Evolutionary conservation across 2,113 vertebrate genomes (phyloP), one percentile per base, ranked within the genome.

Genomic region (Thinocorus orbignyianus): DNA sequence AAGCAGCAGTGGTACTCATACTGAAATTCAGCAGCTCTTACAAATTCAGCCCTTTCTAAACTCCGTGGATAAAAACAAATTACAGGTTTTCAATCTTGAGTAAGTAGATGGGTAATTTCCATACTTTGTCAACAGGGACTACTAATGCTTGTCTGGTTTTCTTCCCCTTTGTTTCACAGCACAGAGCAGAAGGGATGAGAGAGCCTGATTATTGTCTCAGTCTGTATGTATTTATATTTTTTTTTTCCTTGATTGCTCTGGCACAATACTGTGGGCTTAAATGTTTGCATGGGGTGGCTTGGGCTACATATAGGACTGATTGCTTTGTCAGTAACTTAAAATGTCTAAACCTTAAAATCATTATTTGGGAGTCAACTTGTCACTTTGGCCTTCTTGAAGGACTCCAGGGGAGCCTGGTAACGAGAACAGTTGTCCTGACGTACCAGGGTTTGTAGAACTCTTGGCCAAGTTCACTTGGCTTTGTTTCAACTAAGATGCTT

Each of bases 401-500:
- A 58, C 41, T 44, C 28, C 41, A 77, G 42, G 39, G n/a, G 33
- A 84, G 31, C 28, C 28, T 0, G 3, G 41, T 76, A 72, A 91
- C 10, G 28, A 49, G n/a, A 64, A 61, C 0, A 0, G 22, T 48
- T 64, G 24, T 86, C 65, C 70, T 57, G 77, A 51, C 0, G 1
- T 60, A 48, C 17, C 6, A 2, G 48, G 49, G 26, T 62, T 79
- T 89, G 55, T 25, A 69, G 57, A 71, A 69, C 44, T 74, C 86
- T 68, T 2, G 4, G 13, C 14, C 5, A 6, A 86, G 41, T 57
- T 88, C 71, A 42, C n/a, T n/a, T 71, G 82, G 80, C 83, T 81
- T 86, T 81, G 35, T 90, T 95, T 84, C 72, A 94, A 31, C 72
- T 60, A 66, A 66, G 51, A 92, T 46, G 80, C 80, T 93, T 95